Percentiles rank a stretch among this genome's conserved stretches.
Conservation (phyloP, 2,113 vertebrate genomes). For the Xenopus laevis region DNA sequence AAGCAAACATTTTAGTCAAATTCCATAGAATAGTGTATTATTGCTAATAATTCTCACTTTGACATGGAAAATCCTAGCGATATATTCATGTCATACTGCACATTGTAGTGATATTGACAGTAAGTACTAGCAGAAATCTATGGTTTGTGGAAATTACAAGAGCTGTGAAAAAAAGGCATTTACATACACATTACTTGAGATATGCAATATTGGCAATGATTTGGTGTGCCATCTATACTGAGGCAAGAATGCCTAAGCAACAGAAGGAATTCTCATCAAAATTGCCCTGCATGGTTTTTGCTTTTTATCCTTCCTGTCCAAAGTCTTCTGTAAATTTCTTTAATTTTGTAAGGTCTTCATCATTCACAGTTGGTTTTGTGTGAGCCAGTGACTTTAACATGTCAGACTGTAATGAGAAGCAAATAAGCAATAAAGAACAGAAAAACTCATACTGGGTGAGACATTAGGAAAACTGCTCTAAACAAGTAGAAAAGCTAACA, state of each 20-base stretch:
- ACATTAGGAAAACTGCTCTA: too few relatives aligned
- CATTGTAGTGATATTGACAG: neutral
- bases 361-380: constrained; percentile 95
- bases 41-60: neutral
- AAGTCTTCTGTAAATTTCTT: constrained; percentile 98
- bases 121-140: constrained; percentile 20
- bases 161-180: constrained; percentile 50
- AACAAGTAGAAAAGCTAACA: too few relatives aligned
- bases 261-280: constrained; percentile 33
- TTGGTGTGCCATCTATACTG: constrained; percentile 53
- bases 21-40: neutral
- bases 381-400: constrained; percentile 80
- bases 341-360: constrained; percentile 88
- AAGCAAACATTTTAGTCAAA: neutral
- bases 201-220: constrained; percentile 54
- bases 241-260: constrained; percentile 53
- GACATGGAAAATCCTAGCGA: neutral
- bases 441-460: too few relatives aligned
- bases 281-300: constrained; percentile 45
- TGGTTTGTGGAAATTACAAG: constrained; percentile 57
- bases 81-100: neutral
- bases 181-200: constrained; percentile 38
- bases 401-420: constrained; percentile 66
- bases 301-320: constrained; percentile 90
- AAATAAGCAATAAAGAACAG: neutral